These are phyloP conservation scores for Macrosiphum euphorbiae DNA, from an alignment of 2,888 invertebrate species.

Conservation along the genomic window DNA sequence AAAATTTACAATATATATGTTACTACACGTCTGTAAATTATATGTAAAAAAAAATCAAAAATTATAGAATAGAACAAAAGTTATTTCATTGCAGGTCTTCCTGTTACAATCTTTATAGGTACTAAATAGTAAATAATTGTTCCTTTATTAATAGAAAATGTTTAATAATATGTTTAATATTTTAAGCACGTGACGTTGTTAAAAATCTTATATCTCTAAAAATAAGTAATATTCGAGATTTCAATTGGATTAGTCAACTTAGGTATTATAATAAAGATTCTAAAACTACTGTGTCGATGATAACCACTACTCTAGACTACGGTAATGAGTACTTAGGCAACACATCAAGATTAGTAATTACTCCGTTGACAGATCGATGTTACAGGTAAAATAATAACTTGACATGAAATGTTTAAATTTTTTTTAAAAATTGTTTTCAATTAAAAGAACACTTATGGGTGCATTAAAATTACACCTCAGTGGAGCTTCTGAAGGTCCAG, in stretches of 20 bases:
- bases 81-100: too few species aligned
- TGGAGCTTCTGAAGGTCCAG: constrained; percentile 91
- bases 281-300: constrained; percentile 77
- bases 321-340: constrained; percentile 97
- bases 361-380: constrained; percentile 93
- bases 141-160: neutral
- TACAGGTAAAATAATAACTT: constrained; percentile 76
- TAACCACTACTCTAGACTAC: constrained; percentile 85
- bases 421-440: neutral
- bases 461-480: constrained; percentile 91
- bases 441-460: constrained; percentile 88
- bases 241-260: constrained; percentile 92
- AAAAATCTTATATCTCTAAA: constrained; percentile 75
- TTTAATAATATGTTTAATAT: constrained; percentile 3
- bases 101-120: neutral
- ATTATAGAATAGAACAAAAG: neutral
- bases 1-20: too few species aligned
- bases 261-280: constrained; percentile 84
- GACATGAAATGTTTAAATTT: neutral
- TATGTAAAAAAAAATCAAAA: too few species aligned
- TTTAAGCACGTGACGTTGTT: constrained; percentile 84
- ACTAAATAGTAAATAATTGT: too few species aligned
- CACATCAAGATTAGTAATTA: constrained; percentile 87
- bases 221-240: constrained; percentile 75
- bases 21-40: too few species aligned